These are phyloP conservation scores for Nephotettix cincticeps DNA, from an alignment of 1,140 invertebrate genomes.

Conservation along the genomic window DNA sequence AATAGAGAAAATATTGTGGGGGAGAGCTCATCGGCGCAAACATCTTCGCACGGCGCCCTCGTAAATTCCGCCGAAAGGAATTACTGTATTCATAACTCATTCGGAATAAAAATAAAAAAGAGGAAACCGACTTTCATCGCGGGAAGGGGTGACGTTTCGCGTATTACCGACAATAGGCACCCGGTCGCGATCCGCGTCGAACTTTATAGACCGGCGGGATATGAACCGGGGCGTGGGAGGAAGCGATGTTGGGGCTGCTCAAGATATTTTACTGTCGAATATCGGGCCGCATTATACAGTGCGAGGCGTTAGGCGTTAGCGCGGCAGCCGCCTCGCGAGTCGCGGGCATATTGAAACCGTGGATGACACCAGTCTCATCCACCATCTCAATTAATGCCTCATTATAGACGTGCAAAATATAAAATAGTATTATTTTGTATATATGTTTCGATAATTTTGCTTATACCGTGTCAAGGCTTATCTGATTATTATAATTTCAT, in stretches of 20 bases:
- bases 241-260: background rate
- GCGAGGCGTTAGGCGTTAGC: background rate
- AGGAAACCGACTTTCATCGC: slow-evolving; percentile 9
- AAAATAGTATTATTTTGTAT: too few species aligned
- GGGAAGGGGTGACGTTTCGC: slow-evolving; percentile 5
- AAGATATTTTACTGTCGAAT: slow-evolving; percentile 17
- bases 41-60: background rate
- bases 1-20: slow-evolving; percentile 7
- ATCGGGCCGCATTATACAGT: slow-evolving; percentile 14
- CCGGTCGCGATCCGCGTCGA: background rate
- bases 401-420: too few species aligned
- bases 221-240: background rate
- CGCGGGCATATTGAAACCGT: too few species aligned
- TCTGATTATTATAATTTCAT: too few species aligned
- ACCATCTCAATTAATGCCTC: too few species aligned
- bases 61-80: background rate
- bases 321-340: background rate
- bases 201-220: background rate
- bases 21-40: background rate
- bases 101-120: slow-evolving; percentile 13
- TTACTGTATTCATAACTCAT: slow-evolving; percentile 21
- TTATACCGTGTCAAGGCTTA: too few species aligned
- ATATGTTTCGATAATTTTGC: too few species aligned
- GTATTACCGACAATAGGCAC: slow-evolving; percentile 4
- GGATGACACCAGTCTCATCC: too few species aligned